A percentile compares a stretch with the other conserved stretches of the same genome.
These are phyloP conservation scores for Indri indri DNA, from an alignment of 2,113 vertebrate genomes.

Conservation along the genomic window DNA sequence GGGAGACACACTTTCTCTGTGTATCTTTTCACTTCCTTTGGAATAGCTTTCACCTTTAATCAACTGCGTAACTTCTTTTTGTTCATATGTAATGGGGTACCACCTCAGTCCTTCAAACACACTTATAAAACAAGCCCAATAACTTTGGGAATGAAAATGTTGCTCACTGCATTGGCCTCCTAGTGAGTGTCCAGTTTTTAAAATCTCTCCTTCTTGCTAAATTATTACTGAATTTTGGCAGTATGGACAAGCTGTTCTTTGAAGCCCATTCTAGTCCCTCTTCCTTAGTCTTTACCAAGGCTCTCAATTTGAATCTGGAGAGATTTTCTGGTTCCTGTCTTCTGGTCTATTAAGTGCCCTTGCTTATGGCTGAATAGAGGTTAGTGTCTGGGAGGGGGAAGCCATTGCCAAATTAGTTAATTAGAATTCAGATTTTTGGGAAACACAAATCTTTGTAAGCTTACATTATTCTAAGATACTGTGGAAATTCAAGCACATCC, in stretches of 20 bases:
- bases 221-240: neutral
- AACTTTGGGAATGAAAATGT: neutral
- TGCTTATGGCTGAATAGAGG: neutral
- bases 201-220: neutral
- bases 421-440: neutral
- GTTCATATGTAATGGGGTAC: neutral
- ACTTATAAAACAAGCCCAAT: neutral
- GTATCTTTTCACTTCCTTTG: neutral
- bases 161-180: neutral
- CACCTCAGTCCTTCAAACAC: neutral
- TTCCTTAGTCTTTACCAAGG: neutral
- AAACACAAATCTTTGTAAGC: neutral
- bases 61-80: neutral
- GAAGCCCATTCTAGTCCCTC: neutral
- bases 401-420: neutral
- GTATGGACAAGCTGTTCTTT: neutral
- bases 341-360: neutral
- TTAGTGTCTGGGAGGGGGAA: neutral
- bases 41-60: neutral
- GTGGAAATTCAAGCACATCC: neutral
- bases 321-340: conserved; percentile 10
- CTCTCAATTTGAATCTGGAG: conserved; percentile 13
- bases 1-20: neutral
- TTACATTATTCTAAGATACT: conserved; percentile 20
- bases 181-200: neutral